Percentiles rank a stretch among this genome's conserved stretches.
Evolutionary conservation across 2,888 invertebrate species (phyloP).

Genomic region (Brenthis hecate): DNA sequence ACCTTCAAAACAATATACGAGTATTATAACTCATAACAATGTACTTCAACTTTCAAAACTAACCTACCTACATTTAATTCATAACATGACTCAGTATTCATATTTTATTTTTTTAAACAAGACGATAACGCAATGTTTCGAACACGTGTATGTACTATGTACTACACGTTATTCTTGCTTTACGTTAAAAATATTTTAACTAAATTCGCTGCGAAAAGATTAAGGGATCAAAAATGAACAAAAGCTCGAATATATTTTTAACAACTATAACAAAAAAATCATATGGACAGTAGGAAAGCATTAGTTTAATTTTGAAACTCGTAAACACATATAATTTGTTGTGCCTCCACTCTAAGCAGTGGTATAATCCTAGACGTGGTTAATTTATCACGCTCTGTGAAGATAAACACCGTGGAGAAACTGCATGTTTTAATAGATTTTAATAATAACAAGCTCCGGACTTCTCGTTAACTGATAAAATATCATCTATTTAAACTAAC

Average conservation of each 20-base stretch:
- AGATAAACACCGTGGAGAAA: constrained; percentile 26
- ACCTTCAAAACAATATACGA: too few species aligned
- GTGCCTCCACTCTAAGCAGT: constrained; percentile 15
- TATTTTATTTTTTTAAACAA: constrained; percentile 4
- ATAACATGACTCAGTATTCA: not conserved
- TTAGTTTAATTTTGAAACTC: constrained; percentile 5
- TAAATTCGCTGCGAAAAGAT: not conserved
- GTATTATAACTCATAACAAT: not conserved
- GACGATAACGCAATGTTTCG: too few species aligned
- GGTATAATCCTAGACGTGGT: constrained; percentile 22
- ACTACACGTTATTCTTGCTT: too few species aligned
- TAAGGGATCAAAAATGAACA: not conserved
- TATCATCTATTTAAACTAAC: constrained; percentile 16
- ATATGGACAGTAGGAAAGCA: not conserved
- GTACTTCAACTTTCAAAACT: constrained; percentile 9
- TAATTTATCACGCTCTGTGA: constrained; percentile 21
- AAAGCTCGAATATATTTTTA: not conserved
- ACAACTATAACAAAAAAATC: not conserved
- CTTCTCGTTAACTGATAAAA: constrained; percentile 19
- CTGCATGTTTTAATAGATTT: constrained; percentile 25
- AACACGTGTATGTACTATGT: too few species aligned
- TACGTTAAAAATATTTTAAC: too few species aligned
- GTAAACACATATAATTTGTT: constrained; percentile 19
- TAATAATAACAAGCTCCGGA: constrained; percentile 18
- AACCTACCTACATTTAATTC: constrained; percentile 3